Evolutionary conservation across 2,797 vertebrate species (phyloP).

Genomic region (Pseudocheirus occidentalis): DNA sequence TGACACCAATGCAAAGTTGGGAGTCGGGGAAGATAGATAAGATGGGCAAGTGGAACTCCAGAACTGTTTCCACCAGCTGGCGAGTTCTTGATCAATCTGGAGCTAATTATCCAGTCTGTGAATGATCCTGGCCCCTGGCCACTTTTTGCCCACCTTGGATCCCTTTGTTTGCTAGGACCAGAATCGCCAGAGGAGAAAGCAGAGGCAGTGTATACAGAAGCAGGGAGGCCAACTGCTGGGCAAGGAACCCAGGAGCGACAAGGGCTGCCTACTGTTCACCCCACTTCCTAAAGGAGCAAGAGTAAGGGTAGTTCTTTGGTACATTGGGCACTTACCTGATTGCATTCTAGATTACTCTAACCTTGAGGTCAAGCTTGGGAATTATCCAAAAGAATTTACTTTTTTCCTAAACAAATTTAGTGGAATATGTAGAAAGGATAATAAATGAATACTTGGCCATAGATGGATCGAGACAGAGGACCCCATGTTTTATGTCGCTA

Average conservation of each 20-base stretch:
- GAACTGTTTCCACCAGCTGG: not conserved
- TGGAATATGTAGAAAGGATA: not conserved
- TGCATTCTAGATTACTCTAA: not conserved
- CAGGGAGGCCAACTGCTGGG: not conserved
- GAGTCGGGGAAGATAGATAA: not conserved
- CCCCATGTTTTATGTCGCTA: not conserved
- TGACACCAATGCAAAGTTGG: not conserved
- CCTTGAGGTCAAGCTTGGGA: not conserved
- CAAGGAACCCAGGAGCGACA: not conserved
- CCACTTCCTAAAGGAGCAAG: not conserved
- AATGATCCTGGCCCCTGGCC: not conserved
- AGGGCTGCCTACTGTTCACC: not conserved
- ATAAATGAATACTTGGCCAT: not conserved
- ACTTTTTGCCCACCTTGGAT: not conserved
- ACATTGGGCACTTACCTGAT: not conserved
- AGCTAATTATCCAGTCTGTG: not conserved
- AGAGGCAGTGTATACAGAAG: not conserved
- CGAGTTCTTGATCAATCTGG: not conserved
- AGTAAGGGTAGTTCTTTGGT: not conserved
- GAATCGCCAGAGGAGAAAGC: not conserved
- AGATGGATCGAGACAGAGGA: not conserved
- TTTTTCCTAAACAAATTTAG: not conserved
- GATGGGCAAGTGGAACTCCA: not conserved
- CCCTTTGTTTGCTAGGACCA: not conserved
- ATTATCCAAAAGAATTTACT: not conserved